These are phyloP conservation scores for Papilio aristodemus DNA, from an alignment of 1,140 invertebrate species.

Conservation along the genomic window DNA sequence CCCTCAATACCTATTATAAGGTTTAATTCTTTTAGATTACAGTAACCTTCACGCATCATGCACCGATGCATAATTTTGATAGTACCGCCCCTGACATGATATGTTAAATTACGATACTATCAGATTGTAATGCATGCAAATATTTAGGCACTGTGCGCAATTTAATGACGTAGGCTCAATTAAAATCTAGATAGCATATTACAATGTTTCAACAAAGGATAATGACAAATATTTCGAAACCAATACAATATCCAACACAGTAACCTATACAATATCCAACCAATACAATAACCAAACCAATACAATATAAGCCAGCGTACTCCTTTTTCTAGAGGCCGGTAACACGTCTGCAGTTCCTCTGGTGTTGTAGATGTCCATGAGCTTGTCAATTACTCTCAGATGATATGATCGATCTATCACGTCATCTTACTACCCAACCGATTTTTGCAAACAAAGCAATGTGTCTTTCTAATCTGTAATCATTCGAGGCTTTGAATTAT, in stretches of 20 bases:
- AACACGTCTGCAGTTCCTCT: no score
- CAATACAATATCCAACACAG: no score
- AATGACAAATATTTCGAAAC: no score
- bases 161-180: slow-evolving; percentile 9
- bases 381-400: no score
- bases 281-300: no score
- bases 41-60: slow-evolving; percentile 38
- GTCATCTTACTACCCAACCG: no score
- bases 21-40: slow-evolving; percentile 20
- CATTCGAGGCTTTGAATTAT: not conserved
- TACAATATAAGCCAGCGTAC: no score
- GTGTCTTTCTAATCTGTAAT: slow-evolving; percentile 9
- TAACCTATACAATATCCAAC: no score
- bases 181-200: not conserved
- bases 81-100: slow-evolving; percentile 36
- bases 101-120: slow-evolving; percentile 11
- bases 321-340: no score
- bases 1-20: slow-evolving; percentile 32
- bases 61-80: slow-evolving; percentile 38
- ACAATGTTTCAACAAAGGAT: not conserved
- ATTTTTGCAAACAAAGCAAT: no score
- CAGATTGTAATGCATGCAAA: slow-evolving; percentile 15
- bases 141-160: slow-evolving; percentile 15
- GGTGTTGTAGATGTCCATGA: no score
- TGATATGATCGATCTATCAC: not conserved